Base-by-base conservation (phyloP, 2,888 invertebrate species). In the Pristionchus fissidentatus region DNA sequence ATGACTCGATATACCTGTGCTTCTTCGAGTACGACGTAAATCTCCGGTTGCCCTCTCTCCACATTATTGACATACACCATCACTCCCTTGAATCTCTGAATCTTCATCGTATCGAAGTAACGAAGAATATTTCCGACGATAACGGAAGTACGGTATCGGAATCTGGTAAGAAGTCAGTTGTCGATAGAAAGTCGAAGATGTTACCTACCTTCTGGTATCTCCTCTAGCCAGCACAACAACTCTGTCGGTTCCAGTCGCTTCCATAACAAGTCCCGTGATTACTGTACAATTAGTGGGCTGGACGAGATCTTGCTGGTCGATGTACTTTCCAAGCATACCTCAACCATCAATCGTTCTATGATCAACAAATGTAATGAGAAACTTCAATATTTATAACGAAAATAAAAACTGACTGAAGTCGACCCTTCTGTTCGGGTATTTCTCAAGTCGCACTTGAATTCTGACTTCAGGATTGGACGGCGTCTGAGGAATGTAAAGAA, bases 401-500 rank as follows among this genome's bases (percentile, higher is more conserved):
- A 35, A 5, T 49, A 22, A 60, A 19, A 62, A 83, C 88, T 86
- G 49, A 90, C 90, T 89, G 88, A 90, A 92, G 85, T 92, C 91
- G 26, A 92, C 90, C 73, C 88, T 85, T 62, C 92, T 78, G 77
- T 92, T 89, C 32, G 92, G 92, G 84, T 92, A 92, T 66, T 90
- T 85, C 83, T 92, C 92, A 83, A 92, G 83, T 80, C 92, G 85
- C 19, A 92, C 86, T 86, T 92, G 92, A 79, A 92, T 89, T 75
- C 89, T 87, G 79, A 92, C 90, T 86, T 91, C 91, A 19, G 91
- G 91, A 60, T 88, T 90, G 13, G 84, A 55, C 13, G 80, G 10
- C 1, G 91, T 90, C 38, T 87, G 85, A 19, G 92, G 92, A 82
- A 92, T 90, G 82, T 91, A 90, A n/a, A 96, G 95, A 86, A 97